Conservation (phyloP, 2,888 invertebrate genomes). For the Eristalinus aeneus region DNA sequence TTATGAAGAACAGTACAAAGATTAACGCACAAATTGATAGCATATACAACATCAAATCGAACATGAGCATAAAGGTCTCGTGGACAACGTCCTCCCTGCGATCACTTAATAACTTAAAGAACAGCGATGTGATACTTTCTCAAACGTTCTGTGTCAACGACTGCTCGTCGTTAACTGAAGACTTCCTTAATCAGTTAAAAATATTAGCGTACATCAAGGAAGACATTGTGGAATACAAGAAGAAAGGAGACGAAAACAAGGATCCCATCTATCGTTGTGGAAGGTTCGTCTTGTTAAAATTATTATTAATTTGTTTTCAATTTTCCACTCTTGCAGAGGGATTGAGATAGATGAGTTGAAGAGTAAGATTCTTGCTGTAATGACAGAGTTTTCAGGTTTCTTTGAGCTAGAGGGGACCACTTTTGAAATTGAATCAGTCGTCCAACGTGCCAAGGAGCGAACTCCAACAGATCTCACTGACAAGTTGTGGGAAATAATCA, state of each 20-base stretch:
- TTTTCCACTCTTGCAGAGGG: constrained; percentile 14
- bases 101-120: constrained; percentile 75
- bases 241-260: constrained; percentile 64
- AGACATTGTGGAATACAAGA: constrained; percentile 77
- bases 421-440: constrained; percentile 77
- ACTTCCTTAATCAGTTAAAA: constrained; percentile 77
- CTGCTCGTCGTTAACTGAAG: constrained; percentile 74
- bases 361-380: constrained; percentile 75
- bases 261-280: constrained; percentile 77
- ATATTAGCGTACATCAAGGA: constrained; percentile 78
- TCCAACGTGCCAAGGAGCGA: constrained; percentile 75
- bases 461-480: constrained; percentile 77
- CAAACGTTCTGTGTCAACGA: constrained; percentile 76
- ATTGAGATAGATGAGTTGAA: constrained; percentile 73
- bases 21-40: constrained; percentile 74
- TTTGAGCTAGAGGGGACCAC: constrained; percentile 73
- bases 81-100: constrained; percentile 74
- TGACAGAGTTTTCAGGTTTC: constrained; percentile 77
- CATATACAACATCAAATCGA: constrained; percentile 75
- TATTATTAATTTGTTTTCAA: no score
- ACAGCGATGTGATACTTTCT: constrained; percentile 76
- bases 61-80: constrained; percentile 75
- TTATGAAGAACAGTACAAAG: constrained; percentile 49
- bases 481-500: constrained; percentile 79
- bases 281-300: constrained; percentile 70